Evolutionary conservation across 64 coral and sea anemone genomes (phyloP), one percentile per base, ranked within the genome.

Genomic region (Montipora capricornis): DNA sequence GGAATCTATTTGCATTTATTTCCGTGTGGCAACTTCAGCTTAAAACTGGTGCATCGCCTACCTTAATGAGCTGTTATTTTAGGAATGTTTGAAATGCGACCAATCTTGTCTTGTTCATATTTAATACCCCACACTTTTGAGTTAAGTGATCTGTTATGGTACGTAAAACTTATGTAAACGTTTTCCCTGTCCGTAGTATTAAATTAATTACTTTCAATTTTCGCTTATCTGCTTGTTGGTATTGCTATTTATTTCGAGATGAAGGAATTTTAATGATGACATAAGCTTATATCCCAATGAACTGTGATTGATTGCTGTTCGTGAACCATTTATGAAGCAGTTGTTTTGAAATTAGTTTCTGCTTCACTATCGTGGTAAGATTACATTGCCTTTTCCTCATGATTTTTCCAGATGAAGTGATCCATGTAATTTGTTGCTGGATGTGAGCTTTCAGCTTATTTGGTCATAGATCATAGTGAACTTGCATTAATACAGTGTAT

Each of bases 81-180:
- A 70, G 66, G 82, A 86, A 86, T 86, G 82, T 22, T 3, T 17
- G 46, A 19, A 73, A 86, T 86, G 82, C 47, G 4, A 51, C 47
- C 64, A 51, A 48, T 49, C 61, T 5, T 49, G 68, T 17, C 4
- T 86, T 24, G 14, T 64, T 48, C 17, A 66, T 24, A 73, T 70
- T 8, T 15, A 64, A 85, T 5, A 0, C 16, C 64, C 61, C 61
- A 12, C 3, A 64, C 14, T 14, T 64, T 64, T 0, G 61, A 14
- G 49, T 86, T 47, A 19, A 86, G 48, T 69, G 45, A 22, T 71
- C 60, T 86, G 8, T 45, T 2, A 62, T 5, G 44, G 5, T 20
- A 48, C 44, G 49, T 70, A 50, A 78, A 19, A 17, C 15, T 49
- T 49, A 24, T 71, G 19, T 73, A 20, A 71, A 71, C 10, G 26